Evolutionary conservation across 2,797 vertebrate genomes (phyloP), one percentile per base, ranked within the genome.

Genomic region (Crax fasciolata): DNA sequence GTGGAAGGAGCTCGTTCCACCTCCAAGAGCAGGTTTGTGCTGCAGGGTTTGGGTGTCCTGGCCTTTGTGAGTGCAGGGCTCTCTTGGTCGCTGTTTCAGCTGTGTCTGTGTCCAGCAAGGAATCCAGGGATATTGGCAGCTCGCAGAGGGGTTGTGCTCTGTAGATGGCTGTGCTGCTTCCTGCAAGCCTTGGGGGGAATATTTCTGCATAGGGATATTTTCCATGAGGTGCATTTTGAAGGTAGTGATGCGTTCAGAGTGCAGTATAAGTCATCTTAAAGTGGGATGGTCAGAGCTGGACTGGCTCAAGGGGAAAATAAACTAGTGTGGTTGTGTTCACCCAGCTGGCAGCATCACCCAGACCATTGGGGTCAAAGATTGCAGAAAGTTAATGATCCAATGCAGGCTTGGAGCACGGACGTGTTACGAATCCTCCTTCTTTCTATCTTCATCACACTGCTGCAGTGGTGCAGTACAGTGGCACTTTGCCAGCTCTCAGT

Each of bases 391-490:
- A 39, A 27, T 72, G 4, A n/a, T 68, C 1, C 63, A 30, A 17
- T 1, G 7, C 19, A 9, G 10, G 11, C 41, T 84, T 4, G 4
- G 8, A 43, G 59, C 87, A 27, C 6, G 30, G 25, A 10, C 54
- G 2, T 30, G 8, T 46, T 62, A 6, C 0, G 0, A 13, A 13
- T 2, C 2, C 23, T 61, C 13, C 6, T 67, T n/a, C 13, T 59
- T 55, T 16, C 27, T 52, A 25, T 35, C 46, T 48, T 32, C 48
- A 5, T 73, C 1, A 5, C 12, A 8, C 27, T 59, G 49, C 27
- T 87, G 2, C 8, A 24, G 21, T 10, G 30, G 24, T 49, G 51
- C 13, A 19, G 14, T n/a, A 7, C 0, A 3, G 46, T 21, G 25
- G 39, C 11, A 43, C 10, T 51, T 74, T 72, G 44, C 41, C 62